Base-by-base conservation (phyloP, 2,888 invertebrate genomes). In the Pyrocoelia pectoralis region DNA sequence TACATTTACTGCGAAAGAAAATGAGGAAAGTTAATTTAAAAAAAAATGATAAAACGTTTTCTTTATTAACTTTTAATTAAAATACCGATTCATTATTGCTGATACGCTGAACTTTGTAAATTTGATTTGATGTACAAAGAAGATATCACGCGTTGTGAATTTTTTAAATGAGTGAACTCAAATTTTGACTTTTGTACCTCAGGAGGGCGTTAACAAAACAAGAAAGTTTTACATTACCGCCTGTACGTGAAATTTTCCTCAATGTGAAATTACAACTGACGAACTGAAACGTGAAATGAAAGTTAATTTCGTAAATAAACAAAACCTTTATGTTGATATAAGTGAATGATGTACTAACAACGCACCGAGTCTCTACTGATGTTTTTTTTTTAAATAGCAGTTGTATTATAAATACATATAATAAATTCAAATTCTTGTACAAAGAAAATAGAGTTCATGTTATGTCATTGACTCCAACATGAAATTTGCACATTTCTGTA, bases 1-100 rank as follows among this genome's bases (percentile, higher is more conserved):
- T 33, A 43, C 58, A 15, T 41, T 49, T 49, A 38, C 57, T 33
- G 54, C 56, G 33, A 57, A 51, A 17, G 56, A 28, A 33, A 33
- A 33, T 8, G 24, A 40, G 56, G 52, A 57, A 57, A 62, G 56
- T 46, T 56, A 62, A 62, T 57, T 57, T 56, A 51, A 33, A 48
- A 57, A 12, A 24, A 24, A 24, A 6, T 5, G 24, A 24, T 3
- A 24, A 5, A 24, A 33, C 33, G n/a, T n/a, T 6, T 33, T n/a
- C n/a, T 33, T 2, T n/a, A n/a, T 33, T 33, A 24, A 24, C 4
- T 33, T 33, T 33, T 33, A 33, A 33, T 33, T 33, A n/a, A 33
- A 33, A 33, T n/a, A n/a, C n/a, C 2, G 33, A 33, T 33, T 33
- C 9, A 33, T 33, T 33, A 24, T 24, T n/a, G n/a, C 33, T 33